Conservation (phyloP, 2,888 invertebrate genomes). For the Ischnus inquisitorius region DNA sequence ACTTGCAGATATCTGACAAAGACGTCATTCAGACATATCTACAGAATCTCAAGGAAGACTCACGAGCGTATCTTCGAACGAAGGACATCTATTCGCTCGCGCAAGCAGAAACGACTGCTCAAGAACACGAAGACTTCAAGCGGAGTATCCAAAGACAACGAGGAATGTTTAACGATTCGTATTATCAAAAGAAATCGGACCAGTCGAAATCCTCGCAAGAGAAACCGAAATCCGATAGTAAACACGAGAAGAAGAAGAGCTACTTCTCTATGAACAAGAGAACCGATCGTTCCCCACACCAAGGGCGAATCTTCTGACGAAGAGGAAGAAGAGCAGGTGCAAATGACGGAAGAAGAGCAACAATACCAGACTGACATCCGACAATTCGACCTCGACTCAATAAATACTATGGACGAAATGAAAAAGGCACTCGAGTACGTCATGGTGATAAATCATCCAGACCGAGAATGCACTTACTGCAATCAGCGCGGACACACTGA, state of each 20-base stretch:
- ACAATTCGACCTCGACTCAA: slow-evolving; percentile 42
- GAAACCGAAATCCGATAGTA: slow-evolving; percentile 19
- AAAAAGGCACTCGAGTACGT: slow-evolving; percentile 39
- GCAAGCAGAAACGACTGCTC: slow-evolving; percentile 51
- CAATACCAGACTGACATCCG: slow-evolving; percentile 45
- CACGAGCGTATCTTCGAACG: slow-evolving; percentile 38
- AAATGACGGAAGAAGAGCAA: slow-evolving; percentile 26
- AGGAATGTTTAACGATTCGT: slow-evolving; percentile 49
- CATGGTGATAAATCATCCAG: slow-evolving; percentile 53
- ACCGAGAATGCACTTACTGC: slow-evolving; percentile 48
- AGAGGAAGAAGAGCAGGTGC: slow-evolving; percentile 17
- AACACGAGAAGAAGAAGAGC: slow-evolving; percentile 11
- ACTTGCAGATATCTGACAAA: slow-evolving; percentile 51
- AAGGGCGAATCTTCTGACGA: slow-evolving; percentile 17
- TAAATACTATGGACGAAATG: slow-evolving; percentile 34
- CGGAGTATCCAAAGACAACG: slow-evolving; percentile 56
- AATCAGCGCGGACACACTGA: slow-evolving; percentile 42
- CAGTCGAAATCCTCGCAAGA: slow-evolving; percentile 26
- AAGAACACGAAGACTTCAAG: slow-evolving; percentile 54
- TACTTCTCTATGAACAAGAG: slow-evolving; percentile 44
- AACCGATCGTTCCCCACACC: slow-evolving; percentile 28
- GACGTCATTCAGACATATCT: slow-evolving; percentile 52
- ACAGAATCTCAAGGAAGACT: slow-evolving; percentile 38
- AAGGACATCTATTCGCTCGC: slow-evolving; percentile 47
- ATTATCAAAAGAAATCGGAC: slow-evolving; percentile 22